Evolutionary conservation across 2,797 vertebrate species (phyloP).

Genomic region (Coregonus ussuriensis): DNA sequence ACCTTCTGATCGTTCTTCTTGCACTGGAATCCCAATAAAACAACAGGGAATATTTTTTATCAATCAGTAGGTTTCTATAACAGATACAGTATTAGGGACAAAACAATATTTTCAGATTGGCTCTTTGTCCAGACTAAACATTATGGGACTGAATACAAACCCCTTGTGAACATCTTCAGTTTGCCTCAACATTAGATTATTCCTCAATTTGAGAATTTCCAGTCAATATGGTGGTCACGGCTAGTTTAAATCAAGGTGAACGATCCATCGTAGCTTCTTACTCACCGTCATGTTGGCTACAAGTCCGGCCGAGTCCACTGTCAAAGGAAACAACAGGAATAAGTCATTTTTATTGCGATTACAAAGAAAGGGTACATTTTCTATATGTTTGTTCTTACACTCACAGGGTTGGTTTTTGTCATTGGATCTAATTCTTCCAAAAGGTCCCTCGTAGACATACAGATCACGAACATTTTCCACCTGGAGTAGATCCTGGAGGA

Average conservation of each 20-base stretch:
- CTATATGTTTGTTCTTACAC: conserved; percentile 34
- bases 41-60: background rate
- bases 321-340: conserved; percentile 23
- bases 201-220: background rate
- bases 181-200: background rate
- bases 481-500: conserved; percentile 56
- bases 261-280: conserved; percentile 7
- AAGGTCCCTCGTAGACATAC: conserved; percentile 65
- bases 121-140: background rate
- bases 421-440: conserved; percentile 71
- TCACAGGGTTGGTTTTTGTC: conserved; percentile 54
- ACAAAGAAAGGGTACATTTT: background rate
- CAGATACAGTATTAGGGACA: background rate
- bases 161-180: background rate
- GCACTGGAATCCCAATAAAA: conserved; percentile 61
- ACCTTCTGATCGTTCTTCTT: conserved; percentile 68
- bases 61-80: background rate
- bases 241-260: background rate
- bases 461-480: conserved; percentile 53
- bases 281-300: conserved; percentile 79
- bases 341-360: background rate
- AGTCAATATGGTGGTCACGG: background rate
- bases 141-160: background rate
- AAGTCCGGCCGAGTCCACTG: conserved; percentile 72
- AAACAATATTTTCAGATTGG: background rate